A percentile compares a stretch with the other conserved stretches of the same genome.
Evolutionary conservation across 2,888 invertebrate species (phyloP).

Genomic region (Agapostemon virescens): DNA sequence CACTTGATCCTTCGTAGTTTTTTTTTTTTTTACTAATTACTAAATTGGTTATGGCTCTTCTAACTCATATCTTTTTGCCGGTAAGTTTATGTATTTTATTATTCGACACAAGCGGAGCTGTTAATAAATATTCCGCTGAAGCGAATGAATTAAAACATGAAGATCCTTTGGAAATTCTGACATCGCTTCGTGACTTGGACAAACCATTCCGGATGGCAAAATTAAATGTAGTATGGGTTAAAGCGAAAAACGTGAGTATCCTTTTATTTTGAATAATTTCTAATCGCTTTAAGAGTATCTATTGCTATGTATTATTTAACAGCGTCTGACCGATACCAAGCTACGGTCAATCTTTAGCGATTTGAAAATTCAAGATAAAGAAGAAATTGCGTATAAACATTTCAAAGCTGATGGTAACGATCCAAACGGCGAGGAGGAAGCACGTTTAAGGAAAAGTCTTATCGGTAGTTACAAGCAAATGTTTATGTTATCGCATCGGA

Average conservation of each 20-base stretch:
- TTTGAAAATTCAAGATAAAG: constrained; percentile 94
- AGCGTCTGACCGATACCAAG: constrained; percentile 92
- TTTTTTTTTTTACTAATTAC: neutral
- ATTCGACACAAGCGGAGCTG: constrained; percentile 40
- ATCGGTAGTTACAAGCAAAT: constrained; percentile 81
- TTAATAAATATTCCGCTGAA: constrained; percentile 86
- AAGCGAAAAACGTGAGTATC: constrained; percentile 90
- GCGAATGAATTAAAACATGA: constrained; percentile 81
- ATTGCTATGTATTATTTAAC: constrained; percentile 58
- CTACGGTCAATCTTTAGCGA: constrained; percentile 93
- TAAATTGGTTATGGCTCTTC: constrained; percentile 24
- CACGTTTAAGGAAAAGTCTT: constrained; percentile 89
- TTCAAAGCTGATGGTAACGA: constrained; percentile 91
- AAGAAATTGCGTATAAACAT: constrained; percentile 92
- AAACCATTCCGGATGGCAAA: constrained; percentile 95
- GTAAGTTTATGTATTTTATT: constrained; percentile 38
- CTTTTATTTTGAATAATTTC: constrained; percentile 12
- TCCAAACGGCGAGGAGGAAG: constrained; percentile 92
- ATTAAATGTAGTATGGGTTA: constrained; percentile 93
- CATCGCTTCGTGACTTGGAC: constrained; percentile 86
- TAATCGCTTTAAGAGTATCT: neutral
- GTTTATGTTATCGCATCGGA: neutral
- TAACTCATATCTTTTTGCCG: constrained; percentile 17
- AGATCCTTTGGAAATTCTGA: constrained; percentile 74
- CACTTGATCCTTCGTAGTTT: too few species aligned